A percentile compares a stretch with the other conserved stretches of the same genome.
These are phyloP conservation scores for Lucinisca nassula DNA, from an alignment of 2,888 invertebrate species.

Conservation along the genomic window DNA sequence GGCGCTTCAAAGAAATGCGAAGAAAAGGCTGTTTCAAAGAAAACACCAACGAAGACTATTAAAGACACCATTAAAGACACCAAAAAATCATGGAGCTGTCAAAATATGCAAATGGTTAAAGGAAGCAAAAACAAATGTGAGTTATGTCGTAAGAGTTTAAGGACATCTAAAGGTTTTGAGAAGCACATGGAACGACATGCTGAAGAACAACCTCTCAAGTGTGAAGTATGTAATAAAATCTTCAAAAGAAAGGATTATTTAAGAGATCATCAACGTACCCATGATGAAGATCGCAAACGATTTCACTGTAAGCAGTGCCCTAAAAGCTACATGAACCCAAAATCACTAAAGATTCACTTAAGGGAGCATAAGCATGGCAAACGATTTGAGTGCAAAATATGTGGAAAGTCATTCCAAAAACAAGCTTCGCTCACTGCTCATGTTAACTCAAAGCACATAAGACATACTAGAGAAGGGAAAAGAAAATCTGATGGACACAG, in stretches of 20 bases:
- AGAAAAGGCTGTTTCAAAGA: no score
- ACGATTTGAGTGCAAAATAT: neutral
- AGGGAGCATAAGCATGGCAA: neutral
- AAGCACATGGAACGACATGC: neutral
- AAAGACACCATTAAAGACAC: no score
- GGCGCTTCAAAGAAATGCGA: no score
- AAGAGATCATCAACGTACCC: neutral
- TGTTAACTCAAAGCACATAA: neutral
- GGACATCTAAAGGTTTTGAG: neutral
- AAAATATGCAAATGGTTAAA: no score
- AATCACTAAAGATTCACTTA: neutral
- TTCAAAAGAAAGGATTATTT: neutral
- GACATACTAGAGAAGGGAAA: no score
- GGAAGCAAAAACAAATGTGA: no score
- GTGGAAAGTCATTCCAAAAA: neutral
- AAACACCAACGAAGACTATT: no score
- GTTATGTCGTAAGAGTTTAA: neutral
- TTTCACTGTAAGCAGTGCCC: neutral
- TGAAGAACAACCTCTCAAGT: neutral
- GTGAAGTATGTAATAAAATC: neutral
- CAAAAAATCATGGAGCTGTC: no score
- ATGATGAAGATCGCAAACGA: neutral
- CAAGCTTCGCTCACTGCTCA: neutral
- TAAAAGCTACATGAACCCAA: neutral
- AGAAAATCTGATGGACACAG: no score